Conservation (phyloP, 1,140 invertebrate genomes). For the Philopotamus ludificatus region DNA sequence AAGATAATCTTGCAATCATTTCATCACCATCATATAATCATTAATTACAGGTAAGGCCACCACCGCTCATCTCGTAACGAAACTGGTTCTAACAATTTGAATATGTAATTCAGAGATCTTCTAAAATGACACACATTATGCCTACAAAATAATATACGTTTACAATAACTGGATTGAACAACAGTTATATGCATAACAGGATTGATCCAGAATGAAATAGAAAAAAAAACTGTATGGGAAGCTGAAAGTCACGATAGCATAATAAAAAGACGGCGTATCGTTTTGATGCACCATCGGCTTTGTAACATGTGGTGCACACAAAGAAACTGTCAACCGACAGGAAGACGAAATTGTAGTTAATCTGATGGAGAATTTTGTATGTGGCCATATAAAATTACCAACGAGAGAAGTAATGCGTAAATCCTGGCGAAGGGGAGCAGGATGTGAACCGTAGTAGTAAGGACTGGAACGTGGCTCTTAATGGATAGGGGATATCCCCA, state of each 20-base stretch:
- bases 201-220: not conserved
- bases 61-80: constrained; percentile 7
- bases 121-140: too few relatives aligned
- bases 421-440: constrained; percentile 1
- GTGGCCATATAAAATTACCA: not conserved
- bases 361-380: not conserved
- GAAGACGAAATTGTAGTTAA: constrained; percentile 16
- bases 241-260: too few relatives aligned
- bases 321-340: not conserved
- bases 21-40: constrained; percentile 1
- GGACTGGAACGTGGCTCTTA: not conserved
- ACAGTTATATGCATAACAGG: not conserved
- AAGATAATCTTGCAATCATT: constrained; percentile 12
- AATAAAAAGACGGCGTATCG: not conserved
- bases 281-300: not conserved
- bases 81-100: too few relatives aligned
- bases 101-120: too few relatives aligned
- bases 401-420: not conserved
- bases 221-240: not conserved
- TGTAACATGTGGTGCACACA: not conserved
- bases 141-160: too few relatives aligned
- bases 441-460: not conserved
- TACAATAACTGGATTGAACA: not conserved
- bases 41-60: constrained; percentile 5
- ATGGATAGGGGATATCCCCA: too few relatives aligned